Evolutionary conservation across 1,140 invertebrate genomes (phyloP), one percentile per base, ranked within the genome.

Genomic region (Aphelinus certus): DNA sequence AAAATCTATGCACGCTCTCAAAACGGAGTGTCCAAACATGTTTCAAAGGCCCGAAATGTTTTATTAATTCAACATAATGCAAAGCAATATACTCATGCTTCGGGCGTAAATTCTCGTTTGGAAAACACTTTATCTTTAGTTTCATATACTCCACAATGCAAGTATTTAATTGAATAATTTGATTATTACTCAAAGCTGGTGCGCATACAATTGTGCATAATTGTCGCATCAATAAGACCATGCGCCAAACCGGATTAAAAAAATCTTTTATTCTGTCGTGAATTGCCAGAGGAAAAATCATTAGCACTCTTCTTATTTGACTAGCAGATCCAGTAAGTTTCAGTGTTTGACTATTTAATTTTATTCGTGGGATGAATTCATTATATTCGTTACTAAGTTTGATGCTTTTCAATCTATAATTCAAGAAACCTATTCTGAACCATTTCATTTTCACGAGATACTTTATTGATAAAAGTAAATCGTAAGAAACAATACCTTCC

Each of bases 401-500:
- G 72, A 49, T 60, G 26, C 7, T 65, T 3, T 65, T 49, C 60
- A 73, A 48, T 70, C 75, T 7, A 64, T 47, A 71, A 71, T 72
- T 71, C 43, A 67, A 65, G n/a, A 65, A 60, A 71, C 60, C 26
- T 64, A 61, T 46, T 69, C 74, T 63, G 58, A 71, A 68, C 62
- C 72, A 71, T 42, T 48, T n/a, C 6, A 70, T 71, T 49, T 63
- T 45, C 10, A 79, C 47, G 45, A 79, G 66, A 63, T 77, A 66
- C 63, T 73, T 73, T 7, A 79, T 63, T 42, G 66, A 51, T 42
- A 78, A 51, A 43, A 67, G 48, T 10, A 79, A 51, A 71, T 79
- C 78, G 51, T 76, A 76, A 46, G 75, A 53, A 42, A 77, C 77
- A 53, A 80, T 47, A 0, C 78, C 76, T n/a, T 78, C 79, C 9